Base-by-base conservation (phyloP, 2,888 invertebrate genomes). In the Phragmatobia fuliginosa region DNA sequence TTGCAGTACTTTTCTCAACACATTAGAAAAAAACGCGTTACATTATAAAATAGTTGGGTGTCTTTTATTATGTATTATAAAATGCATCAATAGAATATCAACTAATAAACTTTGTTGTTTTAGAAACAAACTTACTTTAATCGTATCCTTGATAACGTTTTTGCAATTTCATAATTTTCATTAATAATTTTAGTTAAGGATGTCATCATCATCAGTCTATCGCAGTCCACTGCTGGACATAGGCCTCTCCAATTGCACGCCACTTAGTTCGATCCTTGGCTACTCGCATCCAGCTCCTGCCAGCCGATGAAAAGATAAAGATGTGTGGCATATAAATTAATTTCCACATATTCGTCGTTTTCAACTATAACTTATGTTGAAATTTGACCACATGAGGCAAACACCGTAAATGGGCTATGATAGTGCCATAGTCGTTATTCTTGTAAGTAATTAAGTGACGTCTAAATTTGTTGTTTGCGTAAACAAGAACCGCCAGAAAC, bases 391-490 rank as follows among this genome's bases (percentile, higher is more conserved):
- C 28, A 56, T 7, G 28, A 56, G 14, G 6, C 5, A 28, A 28
- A 18, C 41, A 62, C 18, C 36, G 62, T 38, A 28, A 56, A 56
- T 16, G 25, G 14, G 16, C 62, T 10, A 28, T 62, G 4, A 41
- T 41, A 62, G 38, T 28, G 62, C 25, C 28, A 28, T 41, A 28
- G 28, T 28, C 38, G 16, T 28, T 28, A 38, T 61, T 16, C 36
- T 61, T 61, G 28, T 28, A 41, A 18, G 38, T 41, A 41, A 38
- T 41, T 61, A 61, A 36, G 36, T 38, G 38, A 62, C 62, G 18
- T 62, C 28, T 10, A 28, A 62, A 62, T 62, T 62, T 62, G 41
- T 28, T n/a, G 62, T 38, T 62, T 38, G 36, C 38, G 62, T 38
- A 38, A 62, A 62, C 38, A 56, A 28, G 16, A 28, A 38, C 61